These are phyloP conservation scores for Megaceryle alcyon DNA, from an alignment of 2,797 vertebrate species.

Conservation along the genomic window DNA sequence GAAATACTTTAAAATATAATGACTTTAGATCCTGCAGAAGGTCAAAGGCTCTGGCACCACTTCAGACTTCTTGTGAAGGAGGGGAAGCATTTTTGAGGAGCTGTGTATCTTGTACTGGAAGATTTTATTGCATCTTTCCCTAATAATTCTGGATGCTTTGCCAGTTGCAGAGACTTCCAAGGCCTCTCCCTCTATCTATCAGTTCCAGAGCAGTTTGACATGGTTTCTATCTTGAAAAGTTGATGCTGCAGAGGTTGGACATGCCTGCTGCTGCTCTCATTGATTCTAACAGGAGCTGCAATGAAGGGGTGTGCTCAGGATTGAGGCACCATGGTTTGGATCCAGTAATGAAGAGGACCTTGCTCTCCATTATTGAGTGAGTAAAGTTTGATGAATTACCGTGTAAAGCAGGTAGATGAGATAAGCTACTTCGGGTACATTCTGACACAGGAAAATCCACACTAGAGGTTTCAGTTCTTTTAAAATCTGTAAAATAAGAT, in stretches of 20 bases:
- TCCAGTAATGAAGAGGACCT: neutral
- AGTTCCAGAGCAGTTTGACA: neutral
- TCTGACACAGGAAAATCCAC: slow-evolving; percentile 82
- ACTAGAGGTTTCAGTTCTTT: slow-evolving; percentile 82
- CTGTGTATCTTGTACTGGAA: neutral
- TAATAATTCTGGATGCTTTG: neutral
- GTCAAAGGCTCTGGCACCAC: neutral
- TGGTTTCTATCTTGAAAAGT: neutral
- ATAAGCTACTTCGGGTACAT: slow-evolving; percentile 82
- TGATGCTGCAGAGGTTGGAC: neutral
- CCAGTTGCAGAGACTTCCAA: neutral
- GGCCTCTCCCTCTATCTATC: neutral
- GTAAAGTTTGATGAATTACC: slow-evolving; percentile 60
- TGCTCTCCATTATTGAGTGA: neutral
- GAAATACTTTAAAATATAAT: neutral
- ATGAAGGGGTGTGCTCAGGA: neutral
- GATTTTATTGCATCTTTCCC: neutral
- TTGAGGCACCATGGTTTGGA: neutral
- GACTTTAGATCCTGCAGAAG: neutral
- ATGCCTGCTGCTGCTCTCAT: neutral
- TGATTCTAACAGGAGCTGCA: neutral
- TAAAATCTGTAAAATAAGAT: slow-evolving; percentile 77
- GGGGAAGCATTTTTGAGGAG: neutral
- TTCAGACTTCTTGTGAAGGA: neutral
- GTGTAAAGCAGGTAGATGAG: slow-evolving; percentile 84